Conservation (phyloP, 2,113 vertebrate genomes). For the Brienomyrus longianalis region DNA sequence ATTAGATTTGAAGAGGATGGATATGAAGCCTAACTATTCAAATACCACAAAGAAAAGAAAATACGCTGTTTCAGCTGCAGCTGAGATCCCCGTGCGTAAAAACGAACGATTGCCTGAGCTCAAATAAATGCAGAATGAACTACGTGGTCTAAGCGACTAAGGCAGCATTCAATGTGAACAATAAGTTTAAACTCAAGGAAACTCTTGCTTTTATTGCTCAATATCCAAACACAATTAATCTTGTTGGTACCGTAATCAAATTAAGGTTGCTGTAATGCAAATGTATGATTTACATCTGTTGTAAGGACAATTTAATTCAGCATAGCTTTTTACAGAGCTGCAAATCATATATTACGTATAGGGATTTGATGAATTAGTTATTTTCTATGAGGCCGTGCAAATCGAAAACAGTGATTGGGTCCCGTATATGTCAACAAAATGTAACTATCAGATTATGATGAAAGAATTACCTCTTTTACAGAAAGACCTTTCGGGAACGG, state of each 20-base stretch:
- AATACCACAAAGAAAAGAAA: slow-evolving; percentile 7
- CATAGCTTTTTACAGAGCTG: neutral
- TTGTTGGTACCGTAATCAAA: neutral
- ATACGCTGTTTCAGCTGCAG: slow-evolving; percentile 54
- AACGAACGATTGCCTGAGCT: slow-evolving; percentile 57
- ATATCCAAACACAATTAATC: neutral
- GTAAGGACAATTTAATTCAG: neutral
- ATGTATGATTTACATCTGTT: neutral
- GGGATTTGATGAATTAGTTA: neutral
- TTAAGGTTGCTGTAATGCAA: neutral
- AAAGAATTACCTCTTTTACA: slow-evolving; percentile 56
- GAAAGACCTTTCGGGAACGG: slow-evolving; percentile 57
- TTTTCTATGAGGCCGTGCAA: neutral
- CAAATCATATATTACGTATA: neutral
- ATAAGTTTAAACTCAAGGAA: neutral
- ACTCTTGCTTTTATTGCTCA: neutral
- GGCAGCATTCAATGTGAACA: neutral
- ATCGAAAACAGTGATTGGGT: neutral
- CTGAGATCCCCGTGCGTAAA: slow-evolving; percentile 57
- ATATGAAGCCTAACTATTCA: slow-evolving; percentile 64
- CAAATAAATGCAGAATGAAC: slow-evolving; percentile 53
- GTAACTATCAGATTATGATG: neutral
- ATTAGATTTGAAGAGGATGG: slow-evolving; percentile 63
- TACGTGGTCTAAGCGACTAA: slow-evolving; percentile 50
- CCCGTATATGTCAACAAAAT: neutral